Percentiles rank a stretch among this genome's conserved stretches.
These are phyloP conservation scores for Lophotriccus pileatus DNA, from an alignment of 2,797 vertebrate species.

Conservation along the genomic window DNA sequence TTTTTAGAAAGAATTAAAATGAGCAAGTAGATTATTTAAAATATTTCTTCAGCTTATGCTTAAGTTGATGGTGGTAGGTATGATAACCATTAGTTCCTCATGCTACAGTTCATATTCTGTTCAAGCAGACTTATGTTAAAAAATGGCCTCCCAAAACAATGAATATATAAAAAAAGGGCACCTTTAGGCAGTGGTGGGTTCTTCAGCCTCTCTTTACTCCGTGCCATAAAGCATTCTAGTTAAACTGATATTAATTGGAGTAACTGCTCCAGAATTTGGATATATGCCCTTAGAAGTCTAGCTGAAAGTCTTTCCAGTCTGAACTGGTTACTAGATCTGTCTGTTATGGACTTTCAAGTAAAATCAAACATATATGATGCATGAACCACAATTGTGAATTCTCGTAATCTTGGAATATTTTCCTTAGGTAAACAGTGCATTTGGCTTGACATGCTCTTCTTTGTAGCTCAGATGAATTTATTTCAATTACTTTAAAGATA, in stretches of 20 bases:
- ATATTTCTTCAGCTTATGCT: background rate
- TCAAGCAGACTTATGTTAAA: background rate
- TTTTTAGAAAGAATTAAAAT: background rate
- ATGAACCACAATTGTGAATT: background rate
- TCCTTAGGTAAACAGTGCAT: background rate
- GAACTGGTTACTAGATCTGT: background rate
- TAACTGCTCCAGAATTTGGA: background rate
- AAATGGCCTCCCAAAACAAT: background rate
- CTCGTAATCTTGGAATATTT: background rate
- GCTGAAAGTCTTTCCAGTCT: background rate
- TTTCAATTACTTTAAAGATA: background rate
- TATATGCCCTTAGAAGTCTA: background rate
- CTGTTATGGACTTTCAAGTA: background rate
- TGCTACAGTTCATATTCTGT: background rate
- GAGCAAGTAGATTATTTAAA: background rate
- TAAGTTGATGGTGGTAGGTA: background rate
- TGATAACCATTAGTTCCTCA: background rate
- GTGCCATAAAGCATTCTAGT: background rate
- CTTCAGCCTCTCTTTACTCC: background rate
- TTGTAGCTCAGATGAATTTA: background rate
- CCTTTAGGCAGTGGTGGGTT: background rate
- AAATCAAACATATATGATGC: background rate
- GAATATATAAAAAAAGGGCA: background rate
- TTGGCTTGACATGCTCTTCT: background rate
- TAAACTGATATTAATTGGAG: background rate